phyloP scores from a whole-genome alignment of 2,888 invertebrate species.

The Spatulosminthurus flaviceps region DNA sequence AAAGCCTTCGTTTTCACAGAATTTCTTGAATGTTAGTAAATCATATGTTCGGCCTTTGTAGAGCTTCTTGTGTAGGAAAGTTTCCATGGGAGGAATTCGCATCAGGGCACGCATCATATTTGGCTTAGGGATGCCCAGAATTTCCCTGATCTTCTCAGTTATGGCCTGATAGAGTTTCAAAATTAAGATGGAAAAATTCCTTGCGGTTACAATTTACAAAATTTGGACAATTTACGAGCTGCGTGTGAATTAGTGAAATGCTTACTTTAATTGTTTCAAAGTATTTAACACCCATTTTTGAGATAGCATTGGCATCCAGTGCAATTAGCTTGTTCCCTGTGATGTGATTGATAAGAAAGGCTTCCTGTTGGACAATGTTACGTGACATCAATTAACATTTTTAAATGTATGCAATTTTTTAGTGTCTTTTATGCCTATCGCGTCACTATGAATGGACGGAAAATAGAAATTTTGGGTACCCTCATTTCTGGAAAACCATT shows the following conservation, averaged over 20 bases:
- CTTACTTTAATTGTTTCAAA: conserved; percentile 55
- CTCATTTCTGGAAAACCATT: conserved; percentile 52
- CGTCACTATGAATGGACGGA: conserved; percentile 6
- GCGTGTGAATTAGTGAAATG: no score
- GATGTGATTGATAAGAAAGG: conserved; percentile 55
- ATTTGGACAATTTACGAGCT: no score
- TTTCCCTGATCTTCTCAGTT: conserved; percentile 53
- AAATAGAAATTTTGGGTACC: neutral
- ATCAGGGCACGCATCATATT: conserved; percentile 55
- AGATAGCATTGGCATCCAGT: conserved; percentile 56
- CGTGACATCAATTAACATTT: no score
- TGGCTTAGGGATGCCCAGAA: conserved; percentile 54
- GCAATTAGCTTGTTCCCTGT: conserved; percentile 54
- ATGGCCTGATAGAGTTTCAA: conserved; percentile 36
- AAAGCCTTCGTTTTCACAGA: conserved; percentile 53
- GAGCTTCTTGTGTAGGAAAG: conserved; percentile 50
- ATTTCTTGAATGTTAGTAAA: conserved; percentile 54
- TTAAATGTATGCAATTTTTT: no score
- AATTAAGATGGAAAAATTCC: conserved; percentile 1
- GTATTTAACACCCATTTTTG: conserved; percentile 59
- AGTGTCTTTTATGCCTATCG: no score
- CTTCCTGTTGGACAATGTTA: conserved; percentile 51
- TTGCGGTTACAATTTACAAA: no score
- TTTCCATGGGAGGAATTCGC: conserved; percentile 54
- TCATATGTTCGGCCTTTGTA: conserved; percentile 54